Conservation (phyloP, 2,797 vertebrate genomes). For the Esox masquinongy region DNA sequence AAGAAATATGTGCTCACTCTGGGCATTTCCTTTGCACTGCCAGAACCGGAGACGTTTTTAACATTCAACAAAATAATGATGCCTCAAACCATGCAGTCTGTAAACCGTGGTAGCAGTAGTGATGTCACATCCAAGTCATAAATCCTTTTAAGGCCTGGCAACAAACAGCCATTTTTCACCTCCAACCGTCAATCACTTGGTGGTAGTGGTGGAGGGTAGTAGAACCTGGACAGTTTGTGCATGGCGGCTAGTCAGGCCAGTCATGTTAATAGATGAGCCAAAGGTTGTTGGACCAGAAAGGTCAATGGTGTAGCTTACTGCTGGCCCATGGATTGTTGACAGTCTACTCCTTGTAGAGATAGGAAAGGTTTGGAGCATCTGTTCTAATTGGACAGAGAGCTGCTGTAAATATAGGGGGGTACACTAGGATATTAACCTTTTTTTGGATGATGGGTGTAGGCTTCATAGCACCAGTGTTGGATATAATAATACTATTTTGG, state of each 20-base stretch:
- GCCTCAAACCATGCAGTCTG: constrained; percentile 34
- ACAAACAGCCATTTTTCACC: constrained; percentile 7
- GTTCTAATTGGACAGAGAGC: background rate
- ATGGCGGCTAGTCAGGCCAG: constrained; percentile 37
- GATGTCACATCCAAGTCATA: background rate
- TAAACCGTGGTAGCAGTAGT: constrained; percentile 7
- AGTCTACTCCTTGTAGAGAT: constrained; percentile 20
- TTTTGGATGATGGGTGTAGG: too few species aligned
- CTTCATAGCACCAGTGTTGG: too few species aligned
- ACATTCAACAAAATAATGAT: background rate
- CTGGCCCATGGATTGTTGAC: constrained; percentile 29
- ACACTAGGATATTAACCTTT: background rate
- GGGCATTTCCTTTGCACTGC: background rate
- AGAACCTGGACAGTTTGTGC: background rate
- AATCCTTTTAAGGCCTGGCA: background rate
- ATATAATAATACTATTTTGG: background rate
- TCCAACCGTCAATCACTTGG: constrained; percentile 29
- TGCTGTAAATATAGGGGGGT: background rate
- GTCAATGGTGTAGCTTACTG: constrained; percentile 34
- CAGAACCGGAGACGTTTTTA: background rate
- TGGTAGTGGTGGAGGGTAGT: constrained; percentile 19
- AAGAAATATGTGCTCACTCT: background rate
- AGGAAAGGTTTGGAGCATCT: background rate
- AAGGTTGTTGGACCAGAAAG: constrained; percentile 52
- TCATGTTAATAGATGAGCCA: constrained; percentile 39